phyloP scores from a whole-genome alignment of 1,140 invertebrate species.

The Drosophila jambulina region DNA sequence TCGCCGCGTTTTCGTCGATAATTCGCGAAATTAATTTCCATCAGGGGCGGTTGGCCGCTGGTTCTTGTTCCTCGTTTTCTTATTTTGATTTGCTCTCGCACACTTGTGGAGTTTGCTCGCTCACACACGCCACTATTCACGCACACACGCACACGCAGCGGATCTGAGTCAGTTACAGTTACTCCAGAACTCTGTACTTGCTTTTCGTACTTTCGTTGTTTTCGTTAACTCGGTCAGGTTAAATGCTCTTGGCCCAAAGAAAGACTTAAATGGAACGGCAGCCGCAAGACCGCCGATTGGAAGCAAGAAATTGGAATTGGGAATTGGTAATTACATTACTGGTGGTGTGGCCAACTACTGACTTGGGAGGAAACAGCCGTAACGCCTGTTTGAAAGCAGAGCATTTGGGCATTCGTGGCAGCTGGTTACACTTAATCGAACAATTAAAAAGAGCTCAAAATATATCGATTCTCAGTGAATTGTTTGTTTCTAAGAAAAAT shows the following conservation, averaged over 20 bases:
- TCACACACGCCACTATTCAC: constrained; percentile 13
- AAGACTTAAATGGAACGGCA: constrained; percentile 6
- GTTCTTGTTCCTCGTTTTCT: constrained; percentile 45
- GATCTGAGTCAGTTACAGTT: constrained; percentile 10
- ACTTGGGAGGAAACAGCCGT: background rate
- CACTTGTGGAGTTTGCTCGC: constrained; percentile 72
- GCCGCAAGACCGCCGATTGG: constrained; percentile 22
- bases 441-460: too few species aligned
- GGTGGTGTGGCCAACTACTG: background rate
- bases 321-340: constrained; percentile 22
- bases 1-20: constrained; percentile 45
- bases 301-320: constrained; percentile 18
- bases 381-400: background rate
- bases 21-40: constrained; percentile 66
- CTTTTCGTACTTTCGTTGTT: constrained; percentile 10
- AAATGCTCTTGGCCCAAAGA: constrained; percentile 11
- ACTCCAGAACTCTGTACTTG: constrained; percentile 3
- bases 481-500: too few species aligned
- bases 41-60: constrained; percentile 56
- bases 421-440: background rate
- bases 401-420: too few species aligned
- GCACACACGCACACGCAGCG: constrained; percentile 7
- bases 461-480: too few species aligned
- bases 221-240: constrained; percentile 6
- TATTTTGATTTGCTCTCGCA: constrained; percentile 79